Evolutionary conservation across 2,113 vertebrate species (phyloP).

Genomic region (Tricholaema leucomelas): DNA sequence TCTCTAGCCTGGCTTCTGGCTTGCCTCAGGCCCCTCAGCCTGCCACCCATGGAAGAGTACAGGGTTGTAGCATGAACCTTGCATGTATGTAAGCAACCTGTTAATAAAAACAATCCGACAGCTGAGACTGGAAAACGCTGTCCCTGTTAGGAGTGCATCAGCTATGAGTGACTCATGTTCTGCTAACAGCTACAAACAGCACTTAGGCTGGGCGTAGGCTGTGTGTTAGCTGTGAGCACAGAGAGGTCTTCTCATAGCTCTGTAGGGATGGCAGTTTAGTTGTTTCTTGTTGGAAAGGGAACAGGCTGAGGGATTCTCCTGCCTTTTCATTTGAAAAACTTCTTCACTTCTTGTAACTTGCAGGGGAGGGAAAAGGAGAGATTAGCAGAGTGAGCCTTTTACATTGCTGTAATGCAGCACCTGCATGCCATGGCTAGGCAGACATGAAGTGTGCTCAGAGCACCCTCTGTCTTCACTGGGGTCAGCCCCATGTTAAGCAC

Average conservation of each 20-base stretch:
- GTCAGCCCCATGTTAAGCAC: not conserved
- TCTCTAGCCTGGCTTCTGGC: not conserved
- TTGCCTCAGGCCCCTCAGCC: not conserved
- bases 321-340: not conserved
- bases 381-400: not conserved
- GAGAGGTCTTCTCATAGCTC: not conserved
- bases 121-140: not conserved
- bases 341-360: not conserved
- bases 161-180: not conserved
- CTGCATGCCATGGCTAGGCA: not conserved
- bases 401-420: not conserved
- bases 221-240: not conserved
- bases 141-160: not conserved
- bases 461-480: not conserved
- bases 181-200: not conserved
- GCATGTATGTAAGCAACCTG: not conserved
- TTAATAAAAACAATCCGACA: not conserved
- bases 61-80: not conserved
- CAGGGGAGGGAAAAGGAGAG: not conserved
- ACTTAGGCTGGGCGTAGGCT: not conserved
- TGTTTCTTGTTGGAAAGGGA: not conserved
- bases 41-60: not conserved
- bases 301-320: not conserved
- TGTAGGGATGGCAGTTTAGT: not conserved
- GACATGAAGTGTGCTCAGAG: not conserved